Conservation (phyloP, 1,140 invertebrate genomes). For the Cephus cinctus region DNA sequence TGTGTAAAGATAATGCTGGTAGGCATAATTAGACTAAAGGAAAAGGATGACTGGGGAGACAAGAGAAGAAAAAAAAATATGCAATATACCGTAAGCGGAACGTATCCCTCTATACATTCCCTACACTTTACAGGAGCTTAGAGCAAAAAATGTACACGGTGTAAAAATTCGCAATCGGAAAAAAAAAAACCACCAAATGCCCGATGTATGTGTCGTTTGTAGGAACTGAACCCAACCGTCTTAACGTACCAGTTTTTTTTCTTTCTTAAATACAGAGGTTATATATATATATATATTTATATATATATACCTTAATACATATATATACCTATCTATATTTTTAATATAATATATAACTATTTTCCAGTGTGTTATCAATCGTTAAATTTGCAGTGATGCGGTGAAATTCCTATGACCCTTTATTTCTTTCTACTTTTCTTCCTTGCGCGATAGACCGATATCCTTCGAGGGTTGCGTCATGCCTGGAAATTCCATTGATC, state of each 20-base stretch:
- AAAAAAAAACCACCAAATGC: slow-evolving; percentile 33
- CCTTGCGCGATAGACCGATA: too few relatives aligned
- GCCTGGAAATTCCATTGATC: too few relatives aligned
- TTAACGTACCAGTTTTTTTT: too few relatives aligned
- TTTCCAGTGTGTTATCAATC: background rate
- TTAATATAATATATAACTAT: background rate
- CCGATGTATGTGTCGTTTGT: slow-evolving; percentile 28
- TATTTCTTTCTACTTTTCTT: too few relatives aligned
- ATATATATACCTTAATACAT: too few relatives aligned
- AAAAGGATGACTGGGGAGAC: too few relatives aligned
- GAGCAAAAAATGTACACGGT: slow-evolving; percentile 32
- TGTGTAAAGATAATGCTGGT: too few relatives aligned
- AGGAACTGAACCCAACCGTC: slow-evolving; percentile 44
- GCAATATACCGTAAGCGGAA: too few relatives aligned
- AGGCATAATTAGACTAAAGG: background rate
- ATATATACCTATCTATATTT: background rate
- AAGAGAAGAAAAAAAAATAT: background rate
- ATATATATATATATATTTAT: slow-evolving; percentile 12
- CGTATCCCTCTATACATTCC: too few relatives aligned
- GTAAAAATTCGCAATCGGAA: slow-evolving; percentile 28
- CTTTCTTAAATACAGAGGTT: slow-evolving; percentile 28
- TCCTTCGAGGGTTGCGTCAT: too few relatives aligned
- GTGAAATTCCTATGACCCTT: background rate
- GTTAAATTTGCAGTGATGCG: background rate
- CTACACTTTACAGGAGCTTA: too few relatives aligned